Base-by-base conservation (phyloP, 2,888 invertebrate species). In the Drosophila imparisetae region DNA sequence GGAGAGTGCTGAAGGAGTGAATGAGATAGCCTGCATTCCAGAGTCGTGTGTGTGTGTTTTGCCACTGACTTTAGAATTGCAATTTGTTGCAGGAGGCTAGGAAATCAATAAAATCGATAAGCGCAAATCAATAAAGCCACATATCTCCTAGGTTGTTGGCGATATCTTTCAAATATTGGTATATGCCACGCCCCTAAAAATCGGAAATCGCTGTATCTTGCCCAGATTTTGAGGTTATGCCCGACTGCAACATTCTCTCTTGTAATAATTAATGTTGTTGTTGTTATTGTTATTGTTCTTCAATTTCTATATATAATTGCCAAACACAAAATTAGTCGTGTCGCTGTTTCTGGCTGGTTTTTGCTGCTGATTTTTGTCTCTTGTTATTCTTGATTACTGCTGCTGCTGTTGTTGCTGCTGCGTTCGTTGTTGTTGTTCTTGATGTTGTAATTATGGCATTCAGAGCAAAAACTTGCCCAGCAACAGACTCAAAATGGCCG, bases 391-490 rank as follows among this genome's bases (percentile, higher is more conserved):
- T 27, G 27, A 30, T 4, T 48, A 13, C 8, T 53, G 53, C 30
- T 42, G 52, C 24, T 30, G 62, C 32, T 67, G 32, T 8, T 63
- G 27, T 45, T 40, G 61, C 38, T 61, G 57, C 32, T 71, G 58
- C n/a, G 59, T 59, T 65, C 67, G 59, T 21, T 57, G 24, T 36
- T 57, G 21, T 34, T 50, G 59, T 61, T 60, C 50, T 40, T 63
- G 40, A 18, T 68, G n/a, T 34, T 61, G 30, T 54, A 49, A 40
- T 91, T 86, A 85, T 88, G 85, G 89, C 92, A 94, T 95, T 96
- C 96, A 97, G 94, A 96, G 96, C 93, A 96, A 93, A 94, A 95
- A 96, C 94, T 96, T 97, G 93, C 96, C 97, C 93, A 96, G 94
- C 93, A 96, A 94, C 92, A 96, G 94, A 92, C 96, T 96, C 92